Evolutionary conservation across 2,888 invertebrate species (phyloP), one percentile per base, ranked within the genome.

Genomic region (Mythimna lalbum): DNA sequence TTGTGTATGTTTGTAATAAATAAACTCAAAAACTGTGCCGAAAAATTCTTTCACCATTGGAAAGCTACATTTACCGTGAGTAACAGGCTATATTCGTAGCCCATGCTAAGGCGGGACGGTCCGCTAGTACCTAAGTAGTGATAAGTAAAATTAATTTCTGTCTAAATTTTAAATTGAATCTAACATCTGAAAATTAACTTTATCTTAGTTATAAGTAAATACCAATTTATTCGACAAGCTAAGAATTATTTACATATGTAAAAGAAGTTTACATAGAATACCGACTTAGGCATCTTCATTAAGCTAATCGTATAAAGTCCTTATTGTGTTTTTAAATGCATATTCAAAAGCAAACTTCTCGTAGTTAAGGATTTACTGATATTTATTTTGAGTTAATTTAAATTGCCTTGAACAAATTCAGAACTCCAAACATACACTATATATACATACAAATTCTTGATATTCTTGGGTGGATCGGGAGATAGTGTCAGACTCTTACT

Each of bases 221-320:
- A 53, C 12, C 14, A 23, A 23, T 69, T 69, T 5, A n/a, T 7
- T 17, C 19, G n/a, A 0, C 12, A 33, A 47, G n/a, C 9, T 12
- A 36, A 47, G 3, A 53, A 53, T 53, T 53, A 47, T 21, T 56
- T 10, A 36, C 7, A 2, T 36, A 36, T 21, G 12, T 47, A 17
- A 21, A 69, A 49, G 36, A 47, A 14, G 5, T 70, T 70, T 70
- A 56, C 52, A 31, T n/a, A n/a, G n/a, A n/a, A n/a, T 10, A 31
- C n/a, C 19, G 4, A 57, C 9, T 23, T 36, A 47, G 47, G 47
- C 14, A 33, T 12, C 4, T 5, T 12, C 47, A 55, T 69, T 12
- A 10, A 36, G 23, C n/a, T 70, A 69, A 70, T 57, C 10, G 1
- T 47, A 12, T 47, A 43, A 36, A n/a, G 2, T 53, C 19, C 23